A percentile compares a stretch with the other conserved stretches of the same genome.
These are phyloP conservation scores for Heliconius sara DNA, from an alignment of 2,888 invertebrate genomes.

Conservation along the genomic window DNA sequence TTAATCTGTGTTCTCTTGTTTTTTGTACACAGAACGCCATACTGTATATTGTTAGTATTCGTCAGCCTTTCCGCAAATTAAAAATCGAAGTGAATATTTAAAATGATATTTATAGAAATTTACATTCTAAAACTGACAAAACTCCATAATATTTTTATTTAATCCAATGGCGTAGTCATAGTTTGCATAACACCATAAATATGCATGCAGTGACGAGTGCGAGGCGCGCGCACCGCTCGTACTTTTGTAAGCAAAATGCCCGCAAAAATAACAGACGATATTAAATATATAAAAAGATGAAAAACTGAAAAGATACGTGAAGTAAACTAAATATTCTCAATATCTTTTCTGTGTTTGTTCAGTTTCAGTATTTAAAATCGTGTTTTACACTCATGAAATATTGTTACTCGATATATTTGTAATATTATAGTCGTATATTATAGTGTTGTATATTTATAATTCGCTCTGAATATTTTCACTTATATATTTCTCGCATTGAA, in stretches of 20 bases:
- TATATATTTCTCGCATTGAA: too few relatives aligned
- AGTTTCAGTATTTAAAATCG: neutral
- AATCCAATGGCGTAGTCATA: constrained; percentile 65
- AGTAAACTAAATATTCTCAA: neutral
- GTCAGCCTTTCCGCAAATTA: neutral
- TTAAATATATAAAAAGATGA: constrained; percentile 24
- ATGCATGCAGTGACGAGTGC: constrained; percentile 71
- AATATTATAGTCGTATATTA: too few relatives aligned
- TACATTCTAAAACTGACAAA: constrained; percentile 33
- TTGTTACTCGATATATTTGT: neutral
- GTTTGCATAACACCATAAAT: constrained; percentile 77
- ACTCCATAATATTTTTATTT: constrained; percentile 44
- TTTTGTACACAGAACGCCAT: constrained; percentile 52
- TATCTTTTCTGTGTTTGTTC: neutral
- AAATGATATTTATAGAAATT: constrained; percentile 15
- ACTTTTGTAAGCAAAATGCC: constrained; percentile 64
- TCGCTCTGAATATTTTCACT: too few relatives aligned
- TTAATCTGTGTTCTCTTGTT: constrained; percentile 65
- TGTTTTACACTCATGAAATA: neutral
- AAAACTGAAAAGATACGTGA: neutral
- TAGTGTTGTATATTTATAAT: too few relatives aligned
- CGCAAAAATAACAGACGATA: constrained; percentile 32
- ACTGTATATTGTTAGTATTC: neutral
- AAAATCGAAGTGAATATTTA: neutral
- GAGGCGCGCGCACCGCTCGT: constrained; percentile 66